Percentiles rank a stretch among this genome's conserved stretches.
phyloP scores from a whole-genome alignment of 2,797 vertebrate genomes.

The Hydrophis major region DNA sequence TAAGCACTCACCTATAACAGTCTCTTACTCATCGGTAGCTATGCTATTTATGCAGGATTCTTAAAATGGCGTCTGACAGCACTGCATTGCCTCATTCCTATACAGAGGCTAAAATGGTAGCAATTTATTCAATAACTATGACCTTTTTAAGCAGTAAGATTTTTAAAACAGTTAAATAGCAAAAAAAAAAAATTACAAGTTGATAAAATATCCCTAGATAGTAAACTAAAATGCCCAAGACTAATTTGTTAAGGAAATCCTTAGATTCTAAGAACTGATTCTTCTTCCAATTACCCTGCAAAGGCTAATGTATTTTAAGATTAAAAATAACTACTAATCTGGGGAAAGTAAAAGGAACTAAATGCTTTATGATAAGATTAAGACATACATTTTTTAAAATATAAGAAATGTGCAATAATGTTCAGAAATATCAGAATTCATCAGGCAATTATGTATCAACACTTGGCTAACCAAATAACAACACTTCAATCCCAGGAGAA shows the following conservation, averaged over 20 bases:
- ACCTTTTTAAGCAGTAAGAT: constrained; percentile 63
- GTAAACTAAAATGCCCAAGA: constrained; percentile 63
- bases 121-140: constrained; percentile 74
- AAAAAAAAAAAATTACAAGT: constrained; percentile 65
- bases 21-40: constrained; percentile 81
- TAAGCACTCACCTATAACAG: constrained; percentile 83
- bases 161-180: constrained; percentile 66
- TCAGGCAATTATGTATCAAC: constrained; percentile 46
- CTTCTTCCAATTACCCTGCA: constrained; percentile 46
- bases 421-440: constrained; percentile 6
- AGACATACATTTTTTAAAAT: not conserved
- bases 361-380: constrained; percentile 10
- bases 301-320: constrained; percentile 33
- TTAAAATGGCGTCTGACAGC: constrained; percentile 83
- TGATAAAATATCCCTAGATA: constrained; percentile 67
- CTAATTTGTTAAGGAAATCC: constrained; percentile 72
- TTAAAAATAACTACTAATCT: constrained; percentile 31
- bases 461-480: constrained; percentile 49
- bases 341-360: not conserved
- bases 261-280: constrained; percentile 42
- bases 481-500: not conserved
- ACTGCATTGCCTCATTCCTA: constrained; percentile 78
- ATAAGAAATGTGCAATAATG: not conserved
- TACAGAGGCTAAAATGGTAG: constrained; percentile 81
- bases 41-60: constrained; percentile 83